phyloP scores from a whole-genome alignment of 53 echinoderm and acorn worm species.

The Zoroaster sp. region DNA sequence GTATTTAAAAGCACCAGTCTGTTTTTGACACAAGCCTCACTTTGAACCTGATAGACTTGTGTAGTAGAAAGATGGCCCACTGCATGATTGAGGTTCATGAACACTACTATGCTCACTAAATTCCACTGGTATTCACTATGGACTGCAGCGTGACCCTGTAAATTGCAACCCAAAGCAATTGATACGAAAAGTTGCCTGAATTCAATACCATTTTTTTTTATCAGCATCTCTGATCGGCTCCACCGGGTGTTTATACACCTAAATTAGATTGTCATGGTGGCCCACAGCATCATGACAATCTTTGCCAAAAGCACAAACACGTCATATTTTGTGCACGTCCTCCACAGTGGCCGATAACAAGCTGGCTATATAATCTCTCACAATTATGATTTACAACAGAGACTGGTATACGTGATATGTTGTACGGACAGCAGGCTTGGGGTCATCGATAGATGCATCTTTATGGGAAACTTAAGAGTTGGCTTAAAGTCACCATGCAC shows the following conservation, averaged over 20 bases:
- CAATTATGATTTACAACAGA: not conserved
- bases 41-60: not conserved
- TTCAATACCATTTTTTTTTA: not conserved
- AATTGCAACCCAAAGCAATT: not conserved
- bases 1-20: not conserved
- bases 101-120: not conserved
- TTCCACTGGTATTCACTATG: not conserved
- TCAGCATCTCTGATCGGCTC: not conserved
- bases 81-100: too few species aligned
- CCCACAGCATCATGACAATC: not conserved
- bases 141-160: not conserved
- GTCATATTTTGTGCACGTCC: conserved; percentile 15
- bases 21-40: not conserved
- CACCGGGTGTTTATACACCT: conserved; percentile 24
- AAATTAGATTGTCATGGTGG: conserved; percentile 20
- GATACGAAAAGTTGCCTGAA: not conserved
- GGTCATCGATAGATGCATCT: too few species aligned
- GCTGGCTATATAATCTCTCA: not conserved
- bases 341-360: not conserved
- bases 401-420: not conserved
- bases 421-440: not conserved
- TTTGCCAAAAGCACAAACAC: conserved; percentile 5
- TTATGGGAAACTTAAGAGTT: too few species aligned
- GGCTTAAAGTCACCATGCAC: too few species aligned
- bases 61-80: too few species aligned